Conservation (phyloP, 2,113 vertebrate species). For the Nothobranchius furzeri region DNA sequence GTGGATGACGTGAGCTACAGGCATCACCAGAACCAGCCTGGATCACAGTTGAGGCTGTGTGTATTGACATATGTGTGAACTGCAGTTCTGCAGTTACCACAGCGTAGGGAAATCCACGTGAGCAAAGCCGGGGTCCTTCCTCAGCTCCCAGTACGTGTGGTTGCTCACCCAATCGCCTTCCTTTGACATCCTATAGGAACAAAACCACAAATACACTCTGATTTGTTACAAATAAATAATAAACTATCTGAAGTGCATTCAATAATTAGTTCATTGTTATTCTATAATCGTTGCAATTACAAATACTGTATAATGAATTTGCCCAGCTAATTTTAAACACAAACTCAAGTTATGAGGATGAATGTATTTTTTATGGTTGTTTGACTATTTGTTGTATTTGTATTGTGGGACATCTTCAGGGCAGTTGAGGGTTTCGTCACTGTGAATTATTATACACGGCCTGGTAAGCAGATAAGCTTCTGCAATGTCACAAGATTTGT, state of each 20-base stretch:
- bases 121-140: constrained; percentile 88
- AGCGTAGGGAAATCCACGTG: constrained; percentile 86
- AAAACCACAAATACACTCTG: not conserved
- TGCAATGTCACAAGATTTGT: too few relatives aligned
- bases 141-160: constrained; percentile 90
- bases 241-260: not conserved
- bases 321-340: too few relatives aligned
- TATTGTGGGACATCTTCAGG: not conserved
- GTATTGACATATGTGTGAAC: constrained; percentile 13
- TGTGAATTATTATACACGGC: too few relatives aligned
- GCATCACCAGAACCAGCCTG: constrained; percentile 49
- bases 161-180: constrained; percentile 95
- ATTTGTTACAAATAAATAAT: not conserved
- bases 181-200: constrained; percentile 81
- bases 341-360: too few relatives aligned
- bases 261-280: not conserved
- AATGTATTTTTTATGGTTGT: too few relatives aligned
- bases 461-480: too few relatives aligned
- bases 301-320: too few relatives aligned
- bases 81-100: constrained; percentile 82
- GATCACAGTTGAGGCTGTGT: constrained; percentile 55
- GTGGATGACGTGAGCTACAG: constrained; percentile 27
- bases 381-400: not conserved
- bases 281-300: too few relatives aligned
- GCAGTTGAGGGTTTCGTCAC: not conserved